Evolutionary conservation across 2,797 vertebrate species (phyloP).

Genomic region (Ptychobarbus kaznakovi): DNA sequence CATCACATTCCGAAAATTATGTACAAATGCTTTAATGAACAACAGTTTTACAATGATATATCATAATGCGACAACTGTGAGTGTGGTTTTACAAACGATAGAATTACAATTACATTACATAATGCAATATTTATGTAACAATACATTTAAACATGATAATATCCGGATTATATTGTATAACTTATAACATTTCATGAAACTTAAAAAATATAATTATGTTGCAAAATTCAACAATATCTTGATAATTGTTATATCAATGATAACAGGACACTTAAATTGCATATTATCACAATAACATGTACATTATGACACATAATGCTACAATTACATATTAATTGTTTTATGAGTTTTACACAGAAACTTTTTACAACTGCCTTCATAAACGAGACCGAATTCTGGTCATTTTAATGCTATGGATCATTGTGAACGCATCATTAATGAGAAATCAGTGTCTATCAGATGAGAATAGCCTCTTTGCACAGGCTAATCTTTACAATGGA

Average conservation of each 20-base stretch:
- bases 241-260: background rate
- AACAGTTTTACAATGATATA: background rate
- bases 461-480: background rate
- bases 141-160: background rate
- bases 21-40: background rate
- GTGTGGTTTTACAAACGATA: background rate
- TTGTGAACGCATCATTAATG: background rate
- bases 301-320: background rate
- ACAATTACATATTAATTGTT: background rate
- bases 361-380: background rate
- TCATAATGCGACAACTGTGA: background rate
- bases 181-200: too few species aligned
- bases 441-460: too few species aligned
- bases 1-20: background rate
- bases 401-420: background rate
- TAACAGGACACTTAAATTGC: background rate
- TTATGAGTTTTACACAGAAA: background rate
- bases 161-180: background rate
- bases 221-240: background rate
- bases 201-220: background rate
- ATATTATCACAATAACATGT: background rate
- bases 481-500: slow-evolving; percentile 7
- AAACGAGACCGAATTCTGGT: background rate
- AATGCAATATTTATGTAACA: background rate
- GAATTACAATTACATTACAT: background rate